Evolutionary conservation across 1,140 invertebrate species (phyloP), one percentile per base, ranked within the genome.

Genomic region (Drosophila sechellia): DNA sequence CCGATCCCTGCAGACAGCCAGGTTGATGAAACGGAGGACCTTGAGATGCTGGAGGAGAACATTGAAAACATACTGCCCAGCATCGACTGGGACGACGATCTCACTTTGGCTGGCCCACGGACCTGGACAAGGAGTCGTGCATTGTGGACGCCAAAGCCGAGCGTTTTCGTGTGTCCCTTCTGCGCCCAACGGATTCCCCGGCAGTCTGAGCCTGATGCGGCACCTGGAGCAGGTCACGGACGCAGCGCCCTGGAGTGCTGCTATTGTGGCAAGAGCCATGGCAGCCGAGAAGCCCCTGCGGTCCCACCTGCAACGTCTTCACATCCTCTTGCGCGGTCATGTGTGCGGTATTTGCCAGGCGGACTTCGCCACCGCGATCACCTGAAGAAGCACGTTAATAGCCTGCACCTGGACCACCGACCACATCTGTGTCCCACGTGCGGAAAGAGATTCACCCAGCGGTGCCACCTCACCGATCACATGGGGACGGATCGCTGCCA

Each of bases 41-140:
- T 87, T 25, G 83, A 87, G 50, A 87, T 87, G 83, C 60, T 87
- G 1, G 83, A 87, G 42, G 83, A 87, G 71, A 89, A 89, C 37
- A 87, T 87, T 31, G 83, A 87, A 4, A 84, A 87, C 20, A 37
- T 87, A 6, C 31, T 86, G 48, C 83, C 84, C 10, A 79, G 59
- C 10, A 45, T 83, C 2, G 84, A 87, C 35, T 83, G 84, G 84
- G 83, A 63, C 11, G 84, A 87, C 49, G 83, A 87, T 40, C 48
- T 89, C 0, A 83, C 84, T 87, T 87, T 12, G 84, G 71, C 10
- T 87, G 83, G 83, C 83, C 83, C 27, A 72, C 56, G 71, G 83
- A 69, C 34, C 43, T 87, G 5, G 79, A 76, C 37, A 87, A 87
- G 31, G 76, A 83, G 53, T 58, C 71, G 0, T 81, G 83, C 63